Base-by-base conservation (phyloP, 2,888 invertebrate species). In the Frankliniella fusca region DNA sequence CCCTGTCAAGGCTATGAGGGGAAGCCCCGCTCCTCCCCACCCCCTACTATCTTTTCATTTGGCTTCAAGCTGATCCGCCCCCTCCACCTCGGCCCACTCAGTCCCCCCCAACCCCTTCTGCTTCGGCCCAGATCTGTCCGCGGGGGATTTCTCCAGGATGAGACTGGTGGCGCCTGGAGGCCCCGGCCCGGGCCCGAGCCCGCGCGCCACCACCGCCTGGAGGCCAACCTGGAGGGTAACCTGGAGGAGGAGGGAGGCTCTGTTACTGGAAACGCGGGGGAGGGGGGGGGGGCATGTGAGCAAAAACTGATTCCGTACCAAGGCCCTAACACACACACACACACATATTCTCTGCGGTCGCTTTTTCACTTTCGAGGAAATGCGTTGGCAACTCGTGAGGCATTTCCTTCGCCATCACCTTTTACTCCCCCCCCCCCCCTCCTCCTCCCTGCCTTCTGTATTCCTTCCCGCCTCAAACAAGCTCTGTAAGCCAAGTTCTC, bases 121-220 rank as follows among this genome's bases (percentile, higher is more conserved):
- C 61, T 61, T 61, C 61, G 61, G 61, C 61, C 61, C 61, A 61
- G 61, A 61, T 61, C 61, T 61, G 61, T 61, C 61, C 18, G 61
- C 61, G 61, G n/a, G 61, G 61, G 61, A 61, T 61, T 61, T 61
- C 61, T 61, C 15, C 61, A 61, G 61, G 61, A 61, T 61, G 61
- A 61, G 61, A 61, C 18, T 61, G n/a, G 61, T 18, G 61, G 61
- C 61, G 61, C 15, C 15, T 18, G 61, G 18, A 18, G 61, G 61
- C 61, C 20, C 61, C 12, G 15, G 11, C 20, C 18, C 20, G 38
- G 38, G 38, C n/a, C n/a, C n/a, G n/a, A n/a, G 38, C 38, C 38
- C 38, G 38, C 38, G 38, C 38, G 38, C 5, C 38, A 5, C 38
- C 38, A 38, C 5, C 38, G 38, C 38, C 38, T 3, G 38, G 38